Evolutionary conservation across 2,113 vertebrate genomes (phyloP).

Genomic region (Brachyhypopomus occidentalis): DNA sequence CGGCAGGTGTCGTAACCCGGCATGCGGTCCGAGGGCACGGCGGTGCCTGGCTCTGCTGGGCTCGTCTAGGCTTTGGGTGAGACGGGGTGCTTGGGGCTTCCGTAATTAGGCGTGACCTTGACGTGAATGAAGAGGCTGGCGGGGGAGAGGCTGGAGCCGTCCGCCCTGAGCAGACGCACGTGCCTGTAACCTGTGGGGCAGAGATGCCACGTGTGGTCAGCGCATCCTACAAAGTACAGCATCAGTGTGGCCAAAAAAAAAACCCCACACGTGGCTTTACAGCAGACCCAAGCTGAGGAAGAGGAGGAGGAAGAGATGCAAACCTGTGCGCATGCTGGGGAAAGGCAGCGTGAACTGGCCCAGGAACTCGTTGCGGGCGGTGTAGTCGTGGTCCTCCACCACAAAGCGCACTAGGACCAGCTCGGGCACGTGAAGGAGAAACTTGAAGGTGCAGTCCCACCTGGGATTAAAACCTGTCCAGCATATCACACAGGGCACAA

Average conservation of each 20-base stretch:
- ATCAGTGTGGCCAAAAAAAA: too few species aligned
- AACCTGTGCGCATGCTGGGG: constrained; percentile 85
- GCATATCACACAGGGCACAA: background rate
- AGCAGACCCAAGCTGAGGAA: background rate
- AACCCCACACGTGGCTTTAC: too few species aligned
- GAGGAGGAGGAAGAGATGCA: background rate
- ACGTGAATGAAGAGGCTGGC: constrained; percentile 89
- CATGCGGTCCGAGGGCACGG: background rate
- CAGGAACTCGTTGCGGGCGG: constrained; percentile 89
- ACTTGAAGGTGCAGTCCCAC: constrained; percentile 84
- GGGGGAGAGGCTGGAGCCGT: constrained; percentile 83
- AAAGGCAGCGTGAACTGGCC: constrained; percentile 90
- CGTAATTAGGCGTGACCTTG: constrained; percentile 58
- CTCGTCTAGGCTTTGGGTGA: constrained; percentile 25
- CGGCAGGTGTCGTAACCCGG: background rate
- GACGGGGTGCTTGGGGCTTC: constrained; percentile 50
- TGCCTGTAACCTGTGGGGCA: constrained; percentile 86
- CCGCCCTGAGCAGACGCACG: constrained; percentile 84
- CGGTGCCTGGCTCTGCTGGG: background rate
- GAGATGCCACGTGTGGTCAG: background rate
- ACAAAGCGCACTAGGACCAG: constrained; percentile 88
- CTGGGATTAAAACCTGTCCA: constrained; percentile 87
- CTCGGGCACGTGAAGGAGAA: constrained; percentile 82
- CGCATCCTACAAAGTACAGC: too few species aligned
- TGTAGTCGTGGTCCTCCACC: constrained; percentile 89